Evolutionary conservation across 2,113 vertebrate species (phyloP).

Genomic region (Plestiodon gilberti): DNA sequence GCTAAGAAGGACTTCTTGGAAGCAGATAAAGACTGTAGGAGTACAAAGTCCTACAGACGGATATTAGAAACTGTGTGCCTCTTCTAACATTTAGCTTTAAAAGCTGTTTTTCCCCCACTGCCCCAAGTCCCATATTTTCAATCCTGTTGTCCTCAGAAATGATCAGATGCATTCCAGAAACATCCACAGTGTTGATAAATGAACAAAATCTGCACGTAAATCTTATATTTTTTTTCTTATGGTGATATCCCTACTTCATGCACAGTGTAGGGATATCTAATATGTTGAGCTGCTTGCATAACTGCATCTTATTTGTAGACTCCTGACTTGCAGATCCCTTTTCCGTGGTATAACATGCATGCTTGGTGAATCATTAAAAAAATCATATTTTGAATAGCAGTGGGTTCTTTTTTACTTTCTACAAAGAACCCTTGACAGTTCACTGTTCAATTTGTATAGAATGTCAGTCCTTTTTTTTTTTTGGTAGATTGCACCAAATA

Average conservation of each 20-base stretch:
- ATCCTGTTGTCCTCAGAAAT: conserved; percentile 45
- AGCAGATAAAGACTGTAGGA: conserved; percentile 12
- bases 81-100: conserved; percentile 70
- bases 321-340: conserved; percentile 43
- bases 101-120: conserved; percentile 25
- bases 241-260: conserved; percentile 60
- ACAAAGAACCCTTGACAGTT: conserved; percentile 28
- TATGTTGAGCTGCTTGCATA: conserved; percentile 37
- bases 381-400: conserved; percentile 44
- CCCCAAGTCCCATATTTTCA: background rate
- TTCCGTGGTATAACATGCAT: conserved; percentile 11
- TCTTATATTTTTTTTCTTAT: conserved; percentile 46
- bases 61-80: conserved; percentile 66
- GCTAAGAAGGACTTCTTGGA: conserved; percentile 20
- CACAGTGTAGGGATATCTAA: conserved; percentile 46
- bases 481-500: conserved; percentile 15
- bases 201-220: conserved; percentile 54
- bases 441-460: conserved; percentile 38
- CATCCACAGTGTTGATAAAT: conserved; percentile 45
- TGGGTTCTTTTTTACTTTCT: conserved; percentile 42
- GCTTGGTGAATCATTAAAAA: background rate
- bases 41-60: conserved; percentile 11
- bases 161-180: conserved; percentile 27
- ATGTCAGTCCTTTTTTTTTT: conserved; percentile 23
- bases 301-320: conserved; percentile 31